Percentiles rank a stretch among this genome's conserved stretches.
Conservation (phyloP, 2,113 vertebrate genomes). For the Notothenia rossii region DNA sequence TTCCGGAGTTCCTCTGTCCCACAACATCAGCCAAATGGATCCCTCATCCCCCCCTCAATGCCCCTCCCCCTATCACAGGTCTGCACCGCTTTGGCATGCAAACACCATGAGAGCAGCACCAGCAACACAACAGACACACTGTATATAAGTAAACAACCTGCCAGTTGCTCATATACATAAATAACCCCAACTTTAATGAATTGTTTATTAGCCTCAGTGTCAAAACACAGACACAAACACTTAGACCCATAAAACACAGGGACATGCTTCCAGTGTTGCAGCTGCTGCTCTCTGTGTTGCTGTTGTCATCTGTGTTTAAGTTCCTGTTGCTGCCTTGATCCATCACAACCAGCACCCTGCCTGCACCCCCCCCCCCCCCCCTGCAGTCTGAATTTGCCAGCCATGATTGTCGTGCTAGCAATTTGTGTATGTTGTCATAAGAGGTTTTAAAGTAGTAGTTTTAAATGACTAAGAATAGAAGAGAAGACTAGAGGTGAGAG, state of each 20-base stretch:
- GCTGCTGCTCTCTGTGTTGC: conserved; percentile 71
- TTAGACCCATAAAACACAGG: neutral
- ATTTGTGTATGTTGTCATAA: neutral
- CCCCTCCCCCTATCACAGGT: conserved; percentile 34
- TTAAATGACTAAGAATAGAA: conserved; percentile 32
- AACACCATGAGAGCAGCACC: conserved; percentile 57
- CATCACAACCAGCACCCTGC: conserved; percentile 45
- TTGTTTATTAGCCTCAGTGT: neutral
- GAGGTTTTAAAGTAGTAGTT: conserved; percentile 7
- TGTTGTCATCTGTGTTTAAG: conserved; percentile 52
- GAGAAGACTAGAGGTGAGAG: neutral
- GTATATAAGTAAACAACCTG: neutral
- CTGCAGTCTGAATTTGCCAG: conserved; percentile 7
- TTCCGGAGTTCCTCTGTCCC: conserved; percentile 67
- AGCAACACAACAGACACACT: neutral
- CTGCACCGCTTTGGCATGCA: conserved; percentile 69
- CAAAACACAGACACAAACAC: neutral
- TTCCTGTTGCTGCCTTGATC: conserved; percentile 58
- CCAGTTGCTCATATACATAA: neutral
- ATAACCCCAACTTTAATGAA: neutral
- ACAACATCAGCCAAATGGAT: conserved; percentile 53
- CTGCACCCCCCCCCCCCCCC: neutral
- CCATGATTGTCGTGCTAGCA: conserved; percentile 13
- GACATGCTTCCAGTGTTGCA: conserved; percentile 7
- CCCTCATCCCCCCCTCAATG: conserved; percentile 21